Evolutionary conservation across 2,797 vertebrate genomes (phyloP).

Genomic region (Enteromius viviparus): DNA sequence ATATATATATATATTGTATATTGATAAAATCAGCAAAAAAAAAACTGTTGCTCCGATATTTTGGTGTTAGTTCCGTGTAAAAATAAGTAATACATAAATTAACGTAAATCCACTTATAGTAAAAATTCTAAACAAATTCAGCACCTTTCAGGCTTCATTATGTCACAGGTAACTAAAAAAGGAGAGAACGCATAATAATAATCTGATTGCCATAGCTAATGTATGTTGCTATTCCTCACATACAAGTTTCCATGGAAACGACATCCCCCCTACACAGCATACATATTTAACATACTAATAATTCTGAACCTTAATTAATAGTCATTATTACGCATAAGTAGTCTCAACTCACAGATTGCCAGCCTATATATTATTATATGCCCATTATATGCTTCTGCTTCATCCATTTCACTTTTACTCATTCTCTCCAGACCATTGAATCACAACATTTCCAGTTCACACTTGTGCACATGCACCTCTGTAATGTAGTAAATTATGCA

Average conservation of each 20-base stretch:
- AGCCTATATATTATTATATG: background rate
- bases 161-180: background rate
- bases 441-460: background rate
- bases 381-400: background rate
- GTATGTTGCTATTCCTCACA: background rate
- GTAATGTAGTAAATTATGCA: background rate
- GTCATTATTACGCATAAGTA: background rate
- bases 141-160: background rate
- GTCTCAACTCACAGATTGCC: background rate
- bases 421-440: slow-evolving; percentile 1
- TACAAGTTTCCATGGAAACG: slow-evolving; percentile 13
- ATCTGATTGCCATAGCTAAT: background rate
- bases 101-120: too few relatives aligned
- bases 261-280: background rate
- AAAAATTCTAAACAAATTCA: background rate
- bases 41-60: too few relatives aligned
- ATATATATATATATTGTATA: background rate
- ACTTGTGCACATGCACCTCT: background rate
- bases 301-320: slow-evolving; percentile 11
- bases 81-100: too few relatives aligned
- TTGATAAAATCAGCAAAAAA: too few relatives aligned
- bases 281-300: slow-evolving; percentile 6
- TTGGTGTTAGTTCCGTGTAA: too few relatives aligned
- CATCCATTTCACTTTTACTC: background rate
- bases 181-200: background rate